Evolutionary conservation across 2,797 vertebrate genomes (phyloP).

Genomic region (Lepus oiostolus): DNA sequence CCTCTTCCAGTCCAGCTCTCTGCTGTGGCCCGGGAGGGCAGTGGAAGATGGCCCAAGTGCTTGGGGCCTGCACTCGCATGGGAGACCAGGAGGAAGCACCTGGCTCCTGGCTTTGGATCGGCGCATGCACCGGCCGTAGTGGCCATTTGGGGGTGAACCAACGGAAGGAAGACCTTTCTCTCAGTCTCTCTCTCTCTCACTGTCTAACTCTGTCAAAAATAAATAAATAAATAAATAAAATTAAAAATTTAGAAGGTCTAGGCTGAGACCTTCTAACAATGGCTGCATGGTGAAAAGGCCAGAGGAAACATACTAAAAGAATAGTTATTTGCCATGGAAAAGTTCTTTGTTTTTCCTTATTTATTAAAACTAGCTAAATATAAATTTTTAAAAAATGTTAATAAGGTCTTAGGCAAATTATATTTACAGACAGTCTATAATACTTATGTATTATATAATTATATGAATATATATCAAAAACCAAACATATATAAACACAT

Average conservation of each 20-base stretch:
- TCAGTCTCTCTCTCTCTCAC: too few relatives aligned
- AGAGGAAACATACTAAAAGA: not conserved
- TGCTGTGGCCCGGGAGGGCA: too few relatives aligned
- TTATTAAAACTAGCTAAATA: slow-evolving; percentile 49
- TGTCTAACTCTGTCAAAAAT: too few relatives aligned
- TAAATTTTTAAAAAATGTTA: not conserved
- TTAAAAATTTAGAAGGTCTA: slow-evolving; percentile 27
- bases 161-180: too few relatives aligned
- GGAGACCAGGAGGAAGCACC: too few relatives aligned
- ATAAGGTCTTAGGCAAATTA: slow-evolving; percentile 6
- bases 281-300: not conserved
- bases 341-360: not conserved
- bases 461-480: not conserved
- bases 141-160: too few relatives aligned
- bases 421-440: slow-evolving; percentile 36
- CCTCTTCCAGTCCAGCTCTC: too few relatives aligned
- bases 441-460: not conserved
- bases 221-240: not conserved
- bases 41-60: too few relatives aligned
- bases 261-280: not conserved
- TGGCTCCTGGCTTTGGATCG: too few relatives aligned
- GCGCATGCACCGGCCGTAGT: too few relatives aligned
- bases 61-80: too few relatives aligned
- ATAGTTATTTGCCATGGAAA: not conserved
- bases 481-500: not conserved